Evolutionary conservation across 2,113 vertebrate species (phyloP).

Genomic region (Phylloscopus trochilus): DNA sequence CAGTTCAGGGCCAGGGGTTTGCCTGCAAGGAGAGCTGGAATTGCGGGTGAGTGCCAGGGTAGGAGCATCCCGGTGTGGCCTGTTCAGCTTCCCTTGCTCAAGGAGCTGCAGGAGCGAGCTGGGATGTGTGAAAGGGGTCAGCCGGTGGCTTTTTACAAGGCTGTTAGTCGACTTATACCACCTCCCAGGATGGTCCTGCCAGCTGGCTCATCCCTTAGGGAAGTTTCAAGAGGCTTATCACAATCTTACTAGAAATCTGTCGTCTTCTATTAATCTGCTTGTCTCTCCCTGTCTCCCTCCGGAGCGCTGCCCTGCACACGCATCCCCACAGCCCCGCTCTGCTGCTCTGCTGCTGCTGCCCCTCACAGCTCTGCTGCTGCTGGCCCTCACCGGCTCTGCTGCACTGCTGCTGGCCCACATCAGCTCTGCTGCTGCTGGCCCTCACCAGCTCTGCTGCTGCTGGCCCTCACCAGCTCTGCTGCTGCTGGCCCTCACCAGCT

Average conservation of each 20-base stretch:
- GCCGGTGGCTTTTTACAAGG: not conserved
- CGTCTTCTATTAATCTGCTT: constrained; percentile 42
- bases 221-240: constrained; percentile 62
- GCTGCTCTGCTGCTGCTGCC: not conserved
- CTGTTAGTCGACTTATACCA: not conserved
- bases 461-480: not conserved
- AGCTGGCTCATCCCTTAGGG: constrained; percentile 55
- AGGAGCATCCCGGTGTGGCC: not conserved
- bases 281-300: not conserved
- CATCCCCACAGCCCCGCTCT: not conserved
- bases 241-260: constrained; percentile 62
- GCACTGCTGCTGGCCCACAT: too few relatives aligned
- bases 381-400: too few relatives aligned
- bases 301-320: not conserved
- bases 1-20: not conserved
- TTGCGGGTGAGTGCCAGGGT: not conserved
- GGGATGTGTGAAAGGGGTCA: constrained; percentile 34
- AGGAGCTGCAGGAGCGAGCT: not conserved
- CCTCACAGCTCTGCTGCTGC: too few relatives aligned
- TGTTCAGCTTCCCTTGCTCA: not conserved
- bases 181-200: constrained; percentile 20
- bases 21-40: not conserved
- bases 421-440: too few relatives aligned
- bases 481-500: not conserved
- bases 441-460: not conserved